A percentile compares a stretch with the other conserved stretches of the same genome.
These are phyloP conservation scores for Philopotamus ludificatus DNA, from an alignment of 1,140 invertebrate genomes.

Conservation along the genomic window DNA sequence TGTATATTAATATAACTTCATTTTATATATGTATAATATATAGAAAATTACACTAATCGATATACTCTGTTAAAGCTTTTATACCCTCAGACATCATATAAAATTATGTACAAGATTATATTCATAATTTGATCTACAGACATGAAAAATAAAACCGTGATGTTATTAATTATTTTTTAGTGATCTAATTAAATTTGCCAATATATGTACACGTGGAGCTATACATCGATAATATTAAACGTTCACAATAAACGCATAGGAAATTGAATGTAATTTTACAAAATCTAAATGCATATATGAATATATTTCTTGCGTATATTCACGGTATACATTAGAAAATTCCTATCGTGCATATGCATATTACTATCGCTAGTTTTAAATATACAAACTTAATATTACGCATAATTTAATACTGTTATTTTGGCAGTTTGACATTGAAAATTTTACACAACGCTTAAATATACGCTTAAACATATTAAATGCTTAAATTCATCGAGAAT, in stretches of 20 bases:
- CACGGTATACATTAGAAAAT: not conserved
- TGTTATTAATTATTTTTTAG: no score
- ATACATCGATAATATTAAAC: no score
- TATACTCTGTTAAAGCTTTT: conserved; percentile 27
- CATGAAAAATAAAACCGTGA: no score
- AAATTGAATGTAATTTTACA: no score
- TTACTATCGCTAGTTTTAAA: not conserved
- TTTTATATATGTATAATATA: no score
- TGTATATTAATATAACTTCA: no score
- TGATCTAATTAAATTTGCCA: no score
- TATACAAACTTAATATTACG: not conserved
- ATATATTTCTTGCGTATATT: not conserved
- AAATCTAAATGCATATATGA: not conserved
- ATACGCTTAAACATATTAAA: no score
- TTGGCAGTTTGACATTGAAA: not conserved
- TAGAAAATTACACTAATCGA: conserved; percentile 7
- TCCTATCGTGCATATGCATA: conserved; percentile 1
- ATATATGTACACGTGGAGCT: no score
- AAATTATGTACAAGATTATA: conserved; percentile 11
- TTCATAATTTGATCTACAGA: not conserved
- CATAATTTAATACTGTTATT: not conserved
- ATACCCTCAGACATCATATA: conserved; percentile 19
- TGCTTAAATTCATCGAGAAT: no score
- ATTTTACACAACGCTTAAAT: no score
- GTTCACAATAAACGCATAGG: no score